Conservation (phyloP, 2,797 vertebrate genomes). For the Pelochelys cantorii region DNA sequence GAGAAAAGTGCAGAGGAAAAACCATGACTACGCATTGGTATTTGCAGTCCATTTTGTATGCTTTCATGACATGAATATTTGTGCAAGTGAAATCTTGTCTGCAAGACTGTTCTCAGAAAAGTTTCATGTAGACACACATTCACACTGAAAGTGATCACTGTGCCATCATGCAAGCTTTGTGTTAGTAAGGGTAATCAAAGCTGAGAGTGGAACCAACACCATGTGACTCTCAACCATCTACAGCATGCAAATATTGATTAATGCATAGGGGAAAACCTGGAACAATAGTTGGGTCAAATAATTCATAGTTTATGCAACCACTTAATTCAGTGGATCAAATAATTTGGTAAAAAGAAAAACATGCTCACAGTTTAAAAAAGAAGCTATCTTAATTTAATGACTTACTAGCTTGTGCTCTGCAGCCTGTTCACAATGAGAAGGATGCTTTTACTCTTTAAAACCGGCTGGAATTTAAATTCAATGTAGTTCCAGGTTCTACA, state of each 20-base stretch:
- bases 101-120: rapidly evolving
- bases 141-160: background rate
- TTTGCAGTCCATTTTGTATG: background rate
- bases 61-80: background rate
- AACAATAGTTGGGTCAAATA: background rate
- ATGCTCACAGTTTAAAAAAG: background rate
- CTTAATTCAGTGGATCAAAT: background rate
- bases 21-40: background rate
- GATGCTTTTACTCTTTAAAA: background rate
- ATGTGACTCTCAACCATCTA: rapidly evolving
- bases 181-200: background rate
- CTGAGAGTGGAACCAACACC: background rate
- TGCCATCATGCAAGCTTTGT: background rate
- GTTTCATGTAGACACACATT: rapidly evolving
- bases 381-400: background rate
- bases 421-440: rapidly evolving
- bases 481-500: rapidly evolving
- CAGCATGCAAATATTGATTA: background rate
- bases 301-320: background rate
- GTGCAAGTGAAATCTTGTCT: background rate
- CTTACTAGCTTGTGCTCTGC: background rate
- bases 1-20: background rate
- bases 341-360: background rate
- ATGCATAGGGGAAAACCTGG: background rate
- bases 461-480: background rate